Evolutionary conservation across 2,113 vertebrate species (phyloP).

Genomic region (Elephas maximus): DNA sequence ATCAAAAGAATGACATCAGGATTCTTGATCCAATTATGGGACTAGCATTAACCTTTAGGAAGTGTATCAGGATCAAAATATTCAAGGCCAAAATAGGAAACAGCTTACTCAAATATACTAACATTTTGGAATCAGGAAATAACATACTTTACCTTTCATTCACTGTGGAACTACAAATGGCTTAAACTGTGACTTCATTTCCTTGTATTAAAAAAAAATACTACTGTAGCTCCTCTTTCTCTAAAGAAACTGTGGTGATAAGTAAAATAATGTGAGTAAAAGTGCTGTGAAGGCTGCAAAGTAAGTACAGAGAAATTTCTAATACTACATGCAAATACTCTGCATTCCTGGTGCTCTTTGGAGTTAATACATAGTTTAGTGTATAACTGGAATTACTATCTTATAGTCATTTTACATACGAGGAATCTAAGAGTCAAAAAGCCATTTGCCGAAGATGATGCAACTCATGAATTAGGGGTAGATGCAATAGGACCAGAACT

Average conservation of each 20-base stretch:
- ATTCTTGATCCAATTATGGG: neutral
- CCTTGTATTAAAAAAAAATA: neutral
- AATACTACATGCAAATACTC: neutral
- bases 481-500: neutral
- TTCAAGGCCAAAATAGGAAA: neutral
- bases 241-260: neutral
- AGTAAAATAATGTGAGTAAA: slow-evolving; percentile 16
- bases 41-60: neutral
- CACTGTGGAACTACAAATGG: neutral
- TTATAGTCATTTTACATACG: neutral
- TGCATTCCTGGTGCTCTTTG: too few relatives aligned
- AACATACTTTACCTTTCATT: slow-evolving; percentile 4
- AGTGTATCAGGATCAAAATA: neutral
- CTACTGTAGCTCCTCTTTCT: neutral
- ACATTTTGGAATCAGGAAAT: neutral
- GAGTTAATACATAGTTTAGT: neutral
- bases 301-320: neutral
- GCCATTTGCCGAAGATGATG: neutral
- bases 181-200: neutral
- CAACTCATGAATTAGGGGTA: neutral
- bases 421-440: neutral
- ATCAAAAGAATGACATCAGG: neutral
- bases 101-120: neutral
- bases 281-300: neutral
- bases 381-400: neutral